Evolutionary conservation across 2,113 vertebrate species (phyloP), one percentile per base, ranked within the genome.

Genomic region (Ariopsis seemanni): DNA sequence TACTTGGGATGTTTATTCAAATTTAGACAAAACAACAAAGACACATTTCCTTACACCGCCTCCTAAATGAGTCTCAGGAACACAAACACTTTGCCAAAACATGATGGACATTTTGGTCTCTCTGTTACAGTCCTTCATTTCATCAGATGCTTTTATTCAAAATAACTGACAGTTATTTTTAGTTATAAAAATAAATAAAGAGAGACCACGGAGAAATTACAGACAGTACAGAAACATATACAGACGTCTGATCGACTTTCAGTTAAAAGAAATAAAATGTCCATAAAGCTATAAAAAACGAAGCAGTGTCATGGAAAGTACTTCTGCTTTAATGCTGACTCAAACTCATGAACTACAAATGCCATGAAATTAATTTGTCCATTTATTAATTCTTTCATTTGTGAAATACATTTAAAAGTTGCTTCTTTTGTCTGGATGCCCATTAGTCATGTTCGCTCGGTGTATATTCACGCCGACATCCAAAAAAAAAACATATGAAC

Each of bases 1-100:
- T 81, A 81, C 79, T 60, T 42, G 55, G 57, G 18, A 25, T 82
- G 57, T 82, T 82, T 82, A 82, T 82, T 82, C 79, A 82, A 82
- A 82, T 82, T 42, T 82, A 82, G 57, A 18, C 57, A 82, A 82
- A 82, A 42, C 79, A 42, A 42, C 57, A 20, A 82, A 60, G 57
- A 62, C 57, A 14, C 30, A 82, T 82, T 82, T 82, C 17, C 30
- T 82, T 82, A 81, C 30, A 1, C 18, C 1, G 9, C 18, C 5
- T 10, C 9, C 5, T 42, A 48, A 82, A 48, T 22, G 30, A 18
- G 30, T 25, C 79, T 27, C 75, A 55, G 75, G 75, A 78, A 27
- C 75, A 9, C 50, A 27, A 53, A 52, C 74, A 15, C 74, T 15
- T 22, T 1, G 8, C 17, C 52, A 14, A 14, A 14, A 53, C 74